Evolutionary conservation across 2,113 vertebrate species (phyloP).

Genomic region (Pterophyllum scalare): DNA sequence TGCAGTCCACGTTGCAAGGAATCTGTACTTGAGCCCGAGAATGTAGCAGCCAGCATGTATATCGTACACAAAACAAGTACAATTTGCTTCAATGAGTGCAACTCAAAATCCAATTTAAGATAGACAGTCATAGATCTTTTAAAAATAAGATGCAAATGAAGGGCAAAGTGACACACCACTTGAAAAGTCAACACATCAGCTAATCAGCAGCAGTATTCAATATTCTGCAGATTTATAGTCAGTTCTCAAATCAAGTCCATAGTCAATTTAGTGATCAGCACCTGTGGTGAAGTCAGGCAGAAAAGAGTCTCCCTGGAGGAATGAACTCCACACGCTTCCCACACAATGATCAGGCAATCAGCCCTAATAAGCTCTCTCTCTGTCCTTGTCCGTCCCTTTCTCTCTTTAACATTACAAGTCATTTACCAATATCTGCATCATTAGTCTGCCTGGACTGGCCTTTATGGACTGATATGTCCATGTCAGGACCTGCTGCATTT

Average conservation of each 20-base stretch:
- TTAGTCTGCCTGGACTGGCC: slow-evolving; percentile 67
- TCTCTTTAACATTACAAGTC: slow-evolving; percentile 65
- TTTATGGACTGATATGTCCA: slow-evolving; percentile 70
- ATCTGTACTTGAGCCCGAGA: slow-evolving; percentile 13
- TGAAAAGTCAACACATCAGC: slow-evolving; percentile 31
- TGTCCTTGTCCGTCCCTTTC: slow-evolving; percentile 34
- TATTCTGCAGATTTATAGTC: slow-evolving; percentile 49
- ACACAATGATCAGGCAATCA: slow-evolving; percentile 69
- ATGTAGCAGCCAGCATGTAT: neutral
- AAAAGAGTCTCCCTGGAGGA: slow-evolving; percentile 70
- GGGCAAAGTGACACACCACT: slow-evolving; percentile 28
- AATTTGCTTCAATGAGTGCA: neutral
- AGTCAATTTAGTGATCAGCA: slow-evolving; percentile 79
- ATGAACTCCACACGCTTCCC: slow-evolving; percentile 66
- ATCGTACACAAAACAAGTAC: neutral
- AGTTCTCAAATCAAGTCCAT: slow-evolving; percentile 69
- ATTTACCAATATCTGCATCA: slow-evolving; percentile 76
- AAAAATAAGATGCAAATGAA: slow-evolving; percentile 36
- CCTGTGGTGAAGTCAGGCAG: slow-evolving; percentile 53
- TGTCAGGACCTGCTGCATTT: slow-evolving; percentile 71
- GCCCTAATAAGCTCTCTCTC: slow-evolving; percentile 55
- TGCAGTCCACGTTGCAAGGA: slow-evolving; percentile 7
- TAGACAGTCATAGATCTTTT: neutral
- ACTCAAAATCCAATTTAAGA: neutral
- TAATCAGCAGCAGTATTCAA: slow-evolving; percentile 43